Conservation (phyloP, 2,797 vertebrate species). For the Xiphophorus birchmanni region DNA sequence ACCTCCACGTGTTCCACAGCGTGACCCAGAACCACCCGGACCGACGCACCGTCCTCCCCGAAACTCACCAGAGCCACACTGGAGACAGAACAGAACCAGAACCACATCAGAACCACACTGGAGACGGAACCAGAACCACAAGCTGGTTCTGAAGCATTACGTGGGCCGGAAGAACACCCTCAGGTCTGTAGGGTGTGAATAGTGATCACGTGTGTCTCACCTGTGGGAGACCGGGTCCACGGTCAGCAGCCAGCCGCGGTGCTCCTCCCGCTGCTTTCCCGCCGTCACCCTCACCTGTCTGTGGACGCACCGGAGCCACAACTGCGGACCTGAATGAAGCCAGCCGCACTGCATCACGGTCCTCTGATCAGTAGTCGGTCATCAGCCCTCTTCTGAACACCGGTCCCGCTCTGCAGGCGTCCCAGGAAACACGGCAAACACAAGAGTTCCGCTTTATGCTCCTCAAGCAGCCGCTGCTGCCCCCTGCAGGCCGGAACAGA, state of each 20-base stretch:
- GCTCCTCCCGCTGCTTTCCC: conserved; percentile 77
- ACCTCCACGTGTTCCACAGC: conserved; percentile 83
- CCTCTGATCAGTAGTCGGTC: neutral
- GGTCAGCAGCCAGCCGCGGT: conserved; percentile 88
- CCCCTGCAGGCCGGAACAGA: neutral
- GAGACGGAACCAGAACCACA: neutral
- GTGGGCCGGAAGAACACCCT: too few species aligned
- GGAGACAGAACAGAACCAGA: neutral
- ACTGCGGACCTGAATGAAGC: conserved; percentile 82
- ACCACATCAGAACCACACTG: conserved; percentile 71
- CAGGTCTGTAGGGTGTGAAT: too few species aligned
- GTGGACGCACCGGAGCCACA: conserved; percentile 84
- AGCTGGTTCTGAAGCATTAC: neutral
- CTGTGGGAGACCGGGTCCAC: conserved; percentile 92
- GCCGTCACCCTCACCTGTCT: conserved; percentile 85
- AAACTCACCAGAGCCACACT: conserved; percentile 88
- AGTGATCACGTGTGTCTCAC: conserved; percentile 65
- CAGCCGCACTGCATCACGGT: conserved; percentile 76
- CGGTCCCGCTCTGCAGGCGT: neutral
- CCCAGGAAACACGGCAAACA: neutral
- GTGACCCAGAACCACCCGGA: conserved; percentile 88
- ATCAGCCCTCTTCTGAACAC: neutral
- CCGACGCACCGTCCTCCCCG: conserved; percentile 58
- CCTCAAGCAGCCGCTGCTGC: neutral
- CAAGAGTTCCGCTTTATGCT: neutral